These are phyloP conservation scores for Oenanthe melanoleuca DNA, from an alignment of 2,113 vertebrate genomes.

Conservation along the genomic window DNA sequence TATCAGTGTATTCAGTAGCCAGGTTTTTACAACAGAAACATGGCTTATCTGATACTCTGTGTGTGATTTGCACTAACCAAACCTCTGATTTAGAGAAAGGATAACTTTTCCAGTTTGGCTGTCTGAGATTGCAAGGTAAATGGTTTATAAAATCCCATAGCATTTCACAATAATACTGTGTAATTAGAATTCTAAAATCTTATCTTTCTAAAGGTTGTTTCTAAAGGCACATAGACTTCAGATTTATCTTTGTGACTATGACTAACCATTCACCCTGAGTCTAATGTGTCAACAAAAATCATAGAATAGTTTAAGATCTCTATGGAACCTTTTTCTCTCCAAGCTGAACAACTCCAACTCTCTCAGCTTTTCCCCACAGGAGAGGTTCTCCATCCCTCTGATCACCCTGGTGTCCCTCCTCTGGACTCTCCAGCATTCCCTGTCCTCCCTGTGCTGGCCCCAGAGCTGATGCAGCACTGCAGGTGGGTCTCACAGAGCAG, in stretches of 20 bases:
- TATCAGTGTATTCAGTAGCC: background rate
- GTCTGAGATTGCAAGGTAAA: background rate
- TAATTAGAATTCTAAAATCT: background rate
- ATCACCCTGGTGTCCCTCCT: fast-evolving
- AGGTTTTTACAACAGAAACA: background rate
- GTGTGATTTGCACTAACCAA: background rate
- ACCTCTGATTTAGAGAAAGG: background rate
- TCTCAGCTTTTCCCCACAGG: background rate
- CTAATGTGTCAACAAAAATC: background rate
- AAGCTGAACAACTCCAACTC: background rate
- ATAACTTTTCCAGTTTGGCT: background rate
- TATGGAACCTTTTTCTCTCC: background rate
- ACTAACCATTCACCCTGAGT: background rate
- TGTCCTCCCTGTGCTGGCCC: background rate
- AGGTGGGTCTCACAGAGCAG: background rate
- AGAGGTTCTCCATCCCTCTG: fast-evolving
- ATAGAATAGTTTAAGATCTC: background rate
- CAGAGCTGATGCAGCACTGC: background rate
- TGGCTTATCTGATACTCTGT: background rate
- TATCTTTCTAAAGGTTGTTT: background rate
- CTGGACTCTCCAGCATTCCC: fast-evolving
- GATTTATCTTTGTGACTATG: background rate
- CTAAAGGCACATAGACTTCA: background rate
- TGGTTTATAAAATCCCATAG: background rate
- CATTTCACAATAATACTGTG: background rate